Percentiles rank a stretch among this genome's conserved stretches.
Conservation (phyloP, 2,888 invertebrate species). For the Drosophila algonquin region DNA sequence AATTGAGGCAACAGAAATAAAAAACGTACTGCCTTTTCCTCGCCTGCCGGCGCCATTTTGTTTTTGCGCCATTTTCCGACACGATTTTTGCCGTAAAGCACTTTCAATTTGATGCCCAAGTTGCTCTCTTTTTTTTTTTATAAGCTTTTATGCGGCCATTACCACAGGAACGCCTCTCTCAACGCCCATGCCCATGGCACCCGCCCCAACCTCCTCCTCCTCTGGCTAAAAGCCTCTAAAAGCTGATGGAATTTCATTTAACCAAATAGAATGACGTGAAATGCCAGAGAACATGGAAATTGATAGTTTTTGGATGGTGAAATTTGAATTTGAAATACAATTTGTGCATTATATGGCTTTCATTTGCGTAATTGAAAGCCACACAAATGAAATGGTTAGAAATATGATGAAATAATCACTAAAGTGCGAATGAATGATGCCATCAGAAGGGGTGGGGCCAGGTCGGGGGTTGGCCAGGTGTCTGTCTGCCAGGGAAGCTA, state of each 20-base stretch:
- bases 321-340: constrained; percentile 10
- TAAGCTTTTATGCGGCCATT: constrained; percentile 15
- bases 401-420: background rate
- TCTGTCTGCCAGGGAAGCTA: background rate
- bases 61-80: constrained; percentile 35
- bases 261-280: constrained; percentile 29
- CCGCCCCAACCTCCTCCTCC: background rate
- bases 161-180: constrained; percentile 13
- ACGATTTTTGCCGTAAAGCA: constrained; percentile 29
- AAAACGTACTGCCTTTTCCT: constrained; percentile 26
- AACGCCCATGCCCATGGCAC: background rate
- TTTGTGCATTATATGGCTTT: background rate
- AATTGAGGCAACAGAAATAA: constrained; percentile 52
- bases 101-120: constrained; percentile 40
- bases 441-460: background rate
- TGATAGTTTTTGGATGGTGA: constrained; percentile 37
- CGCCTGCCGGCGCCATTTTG: constrained; percentile 50
- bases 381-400: background rate
- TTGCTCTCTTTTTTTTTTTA: constrained; percentile 13
- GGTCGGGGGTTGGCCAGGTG: too few relatives aligned
- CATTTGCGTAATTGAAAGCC: constrained; percentile 34
- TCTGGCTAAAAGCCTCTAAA: constrained; percentile 8
- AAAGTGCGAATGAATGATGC: background rate
- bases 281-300: constrained; percentile 12
- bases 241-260: constrained; percentile 33